Conservation (phyloP, 2,113 vertebrate genomes). For the Gadus macrocephalus region DNA sequence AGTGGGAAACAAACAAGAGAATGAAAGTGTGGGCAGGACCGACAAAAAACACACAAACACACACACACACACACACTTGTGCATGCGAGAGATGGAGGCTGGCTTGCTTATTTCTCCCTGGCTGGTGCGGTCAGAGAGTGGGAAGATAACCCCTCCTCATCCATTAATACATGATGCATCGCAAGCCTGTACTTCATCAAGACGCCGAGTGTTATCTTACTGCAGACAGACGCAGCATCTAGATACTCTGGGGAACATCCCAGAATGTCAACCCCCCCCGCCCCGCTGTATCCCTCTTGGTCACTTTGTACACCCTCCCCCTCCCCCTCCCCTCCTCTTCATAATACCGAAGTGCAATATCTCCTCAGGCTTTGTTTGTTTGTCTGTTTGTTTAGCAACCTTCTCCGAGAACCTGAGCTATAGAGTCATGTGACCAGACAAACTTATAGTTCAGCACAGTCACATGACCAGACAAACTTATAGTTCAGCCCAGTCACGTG, state of each 20-base stretch:
- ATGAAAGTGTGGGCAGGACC: no score
- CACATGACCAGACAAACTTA: no score
- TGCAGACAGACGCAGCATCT: constrained; percentile 45
- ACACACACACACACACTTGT: no score
- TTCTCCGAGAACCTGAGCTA: no score
- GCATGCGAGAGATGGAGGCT: neutral
- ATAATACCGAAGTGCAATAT: neutral
- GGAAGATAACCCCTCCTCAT: constrained; percentile 64
- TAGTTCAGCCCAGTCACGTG: no score
- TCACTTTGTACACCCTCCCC: neutral
- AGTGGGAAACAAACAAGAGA: no score
- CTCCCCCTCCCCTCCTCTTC: neutral
- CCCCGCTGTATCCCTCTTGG: constrained; percentile 12
- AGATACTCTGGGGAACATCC: constrained; percentile 34
- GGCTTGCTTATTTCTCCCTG: constrained; percentile 35
- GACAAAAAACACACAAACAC: no score
- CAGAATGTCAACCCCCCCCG: constrained; percentile 36
- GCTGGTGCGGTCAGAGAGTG: constrained; percentile 45
- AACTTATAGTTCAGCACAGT: no score
- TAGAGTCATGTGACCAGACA: no score
- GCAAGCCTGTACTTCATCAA: constrained; percentile 54
- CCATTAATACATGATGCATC: constrained; percentile 69
- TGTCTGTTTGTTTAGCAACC: no score
- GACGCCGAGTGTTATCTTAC: constrained; percentile 57
- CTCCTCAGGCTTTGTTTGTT: no score